Percentiles rank a stretch among this genome's conserved stretches.
Conservation (phyloP, 1,140 invertebrate genomes). For the Eupristina koningsbergeri region DNA sequence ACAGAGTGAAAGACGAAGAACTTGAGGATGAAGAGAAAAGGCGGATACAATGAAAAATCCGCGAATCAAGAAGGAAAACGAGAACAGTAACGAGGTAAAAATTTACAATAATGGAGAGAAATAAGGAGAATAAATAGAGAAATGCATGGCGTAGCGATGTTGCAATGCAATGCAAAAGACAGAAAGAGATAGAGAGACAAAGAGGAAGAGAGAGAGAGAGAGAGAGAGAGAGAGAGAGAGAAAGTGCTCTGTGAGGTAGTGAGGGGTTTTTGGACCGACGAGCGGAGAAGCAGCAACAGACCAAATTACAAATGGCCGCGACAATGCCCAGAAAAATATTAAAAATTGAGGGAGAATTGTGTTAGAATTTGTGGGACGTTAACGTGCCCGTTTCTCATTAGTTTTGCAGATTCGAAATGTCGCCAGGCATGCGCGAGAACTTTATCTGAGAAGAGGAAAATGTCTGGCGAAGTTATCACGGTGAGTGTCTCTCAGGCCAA, state of each 20-base stretch:
- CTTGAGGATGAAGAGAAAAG: neutral
- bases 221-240: neutral
- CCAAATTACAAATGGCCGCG: constrained; percentile 36
- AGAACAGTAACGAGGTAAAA: constrained; percentile 25
- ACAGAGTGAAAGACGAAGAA: neutral
- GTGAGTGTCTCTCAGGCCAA: constrained; percentile 24
- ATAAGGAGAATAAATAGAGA: constrained; percentile 3
- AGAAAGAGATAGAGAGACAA: too few relatives aligned
- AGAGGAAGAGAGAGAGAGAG: constrained; percentile 4
- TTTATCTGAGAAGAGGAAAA: constrained; percentile 32
- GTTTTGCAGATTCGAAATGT: neutral
- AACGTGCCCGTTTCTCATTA: neutral
- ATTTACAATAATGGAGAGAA: constrained; percentile 40
- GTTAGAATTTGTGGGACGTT: neutral
- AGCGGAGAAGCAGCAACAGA: neutral
- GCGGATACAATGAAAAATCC: neutral
- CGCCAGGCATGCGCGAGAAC: neutral
- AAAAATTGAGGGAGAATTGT: constrained; percentile 12
- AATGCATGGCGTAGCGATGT: neutral
- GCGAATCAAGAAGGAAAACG: neutral
- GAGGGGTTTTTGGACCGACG: neutral
- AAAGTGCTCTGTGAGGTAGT: constrained; percentile 25
- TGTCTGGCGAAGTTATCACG: constrained; percentile 32
- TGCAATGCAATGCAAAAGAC: too few relatives aligned
- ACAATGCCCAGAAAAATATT: constrained; percentile 37